A percentile compares a stretch with the other conserved stretches of the same genome.
phyloP scores from a whole-genome alignment of 2,888 invertebrate genomes.

The Mimas tiliae region DNA sequence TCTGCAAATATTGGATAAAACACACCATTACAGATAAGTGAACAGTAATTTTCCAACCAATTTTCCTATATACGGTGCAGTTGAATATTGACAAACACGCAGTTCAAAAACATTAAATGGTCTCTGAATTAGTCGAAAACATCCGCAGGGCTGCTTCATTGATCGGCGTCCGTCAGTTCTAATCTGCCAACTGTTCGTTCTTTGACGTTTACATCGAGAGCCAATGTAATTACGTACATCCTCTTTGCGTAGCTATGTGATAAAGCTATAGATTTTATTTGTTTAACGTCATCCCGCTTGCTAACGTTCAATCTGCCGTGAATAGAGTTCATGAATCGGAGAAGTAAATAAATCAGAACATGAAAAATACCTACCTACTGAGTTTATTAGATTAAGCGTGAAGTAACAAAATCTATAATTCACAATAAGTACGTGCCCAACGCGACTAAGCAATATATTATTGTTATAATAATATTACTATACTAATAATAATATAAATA shows the following conservation, averaged over 20 bases:
- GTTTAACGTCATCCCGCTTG: background rate
- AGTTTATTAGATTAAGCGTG: background rate
- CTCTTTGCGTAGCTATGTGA: slow-evolving; percentile 5
- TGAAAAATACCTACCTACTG: background rate
- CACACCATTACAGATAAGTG: slow-evolving; percentile 40
- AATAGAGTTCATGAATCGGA: background rate
- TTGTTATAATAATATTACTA: slow-evolving; percentile 25
- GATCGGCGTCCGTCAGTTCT: background rate
- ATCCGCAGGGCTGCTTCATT: background rate
- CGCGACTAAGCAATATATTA: slow-evolving; percentile 27
- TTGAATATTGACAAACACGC: slow-evolving; percentile 14
- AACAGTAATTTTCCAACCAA: slow-evolving; percentile 43
- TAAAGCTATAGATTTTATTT: slow-evolving; percentile 7
- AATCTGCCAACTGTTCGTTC: background rate
- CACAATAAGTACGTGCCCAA: background rate
- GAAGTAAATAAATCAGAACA: slow-evolving; percentile 9
- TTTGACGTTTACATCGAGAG: slow-evolving; percentile 4
- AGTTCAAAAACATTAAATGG: background rate
- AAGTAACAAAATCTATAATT: background rate
- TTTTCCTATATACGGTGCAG: slow-evolving; percentile 17
- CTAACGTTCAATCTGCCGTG: background rate
- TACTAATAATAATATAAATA: no score
- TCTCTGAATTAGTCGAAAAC: background rate
- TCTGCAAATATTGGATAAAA: slow-evolving; percentile 32
- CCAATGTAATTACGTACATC: background rate